phyloP scores from a whole-genome alignment of 2,797 vertebrate species.

The Leuciscus waleckii region DNA sequence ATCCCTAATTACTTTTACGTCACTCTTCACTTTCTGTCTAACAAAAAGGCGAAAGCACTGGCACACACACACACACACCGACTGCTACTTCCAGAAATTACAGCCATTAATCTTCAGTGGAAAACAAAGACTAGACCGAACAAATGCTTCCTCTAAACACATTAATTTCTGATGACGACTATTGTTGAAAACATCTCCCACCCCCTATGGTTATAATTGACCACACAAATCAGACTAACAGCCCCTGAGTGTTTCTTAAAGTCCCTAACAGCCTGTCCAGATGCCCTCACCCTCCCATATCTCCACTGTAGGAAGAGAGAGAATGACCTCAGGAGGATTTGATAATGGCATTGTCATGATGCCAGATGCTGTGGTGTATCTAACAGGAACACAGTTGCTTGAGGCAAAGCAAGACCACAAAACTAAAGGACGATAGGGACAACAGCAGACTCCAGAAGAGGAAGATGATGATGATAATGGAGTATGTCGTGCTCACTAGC shows the following conservation, averaged over 20 bases:
- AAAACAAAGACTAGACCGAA: conserved; percentile 18
- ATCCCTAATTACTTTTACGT: not conserved
- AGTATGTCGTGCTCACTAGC: not conserved
- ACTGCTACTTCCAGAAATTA: conserved; percentile 12
- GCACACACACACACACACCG: conserved; percentile 13
- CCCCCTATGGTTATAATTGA: conserved; percentile 13
- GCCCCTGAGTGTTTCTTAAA: conserved; percentile 3
- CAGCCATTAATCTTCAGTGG: conserved; percentile 26
- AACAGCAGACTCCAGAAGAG: not conserved
- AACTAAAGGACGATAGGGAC: not conserved
- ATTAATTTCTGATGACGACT: conserved; percentile 33
- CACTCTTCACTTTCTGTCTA: conserved; percentile 25
- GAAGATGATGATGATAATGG: not conserved
- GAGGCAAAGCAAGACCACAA: not conserved
- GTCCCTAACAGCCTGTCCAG: conserved; percentile 12
- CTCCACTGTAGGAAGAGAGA: not conserved
- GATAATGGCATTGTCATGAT: conserved; percentile 1
- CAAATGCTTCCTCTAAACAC: conserved; percentile 27
- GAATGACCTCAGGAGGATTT: not conserved
- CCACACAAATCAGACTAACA: conserved; percentile 24
- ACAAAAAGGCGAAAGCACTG: not conserved
- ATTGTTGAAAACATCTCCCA: conserved; percentile 1
- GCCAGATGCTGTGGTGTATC: not conserved
- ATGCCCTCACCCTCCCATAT: not conserved
- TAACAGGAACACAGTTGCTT: not conserved